Base-by-base conservation (phyloP, 2,888 invertebrate species). In the Xylophagus ater region DNA sequence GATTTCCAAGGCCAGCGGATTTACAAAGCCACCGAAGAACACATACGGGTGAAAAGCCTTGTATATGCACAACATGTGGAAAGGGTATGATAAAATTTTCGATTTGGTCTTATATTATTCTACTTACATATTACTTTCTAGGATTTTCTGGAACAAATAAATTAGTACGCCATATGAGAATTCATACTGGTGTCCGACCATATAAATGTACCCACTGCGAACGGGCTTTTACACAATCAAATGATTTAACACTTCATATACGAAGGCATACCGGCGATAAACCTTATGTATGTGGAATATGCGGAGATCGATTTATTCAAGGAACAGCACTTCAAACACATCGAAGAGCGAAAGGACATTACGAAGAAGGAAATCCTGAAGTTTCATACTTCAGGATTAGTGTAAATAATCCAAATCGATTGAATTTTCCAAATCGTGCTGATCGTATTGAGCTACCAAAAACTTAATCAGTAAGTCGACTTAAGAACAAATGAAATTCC, bases 221-320 rank as follows among this genome's bases (percentile, higher is more conserved):
- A 17, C 62, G 61, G 42, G 59, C 61, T 18, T 81, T 81, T 56
- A 76, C 79, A 0, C 81, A 81, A 57, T 80, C 79, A 35, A 80
- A 81, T 56, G 80, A 81, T 52, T 61, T 81, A 34, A 77, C 77
- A 1, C 55, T 81, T 12, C 81, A 81, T 54, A 73, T 80, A 51
- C 69, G 80, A 0, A 66, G 80, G 1, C 81, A 81, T 53, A 81
- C 81, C 0, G 81, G 80, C 2, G 74, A 76, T 42, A 68, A 76
- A 23, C 77, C 77, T 0, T 77, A 76, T 53, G 73, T 62, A 7
- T 81, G 80, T 48, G 76, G 74, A 19, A 66, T 78, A 2, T 80
- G 81, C 52, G 74, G 75, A 0, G 76, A 77, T 15, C 66, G 77
- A 13, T 81, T 80, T 48, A 79, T 80, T 49, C 78, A 79, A 65